Evolutionary conservation across 2,888 invertebrate species (phyloP), one percentile per base, ranked within the genome.

Genomic region (Spodoptera littoralis): DNA sequence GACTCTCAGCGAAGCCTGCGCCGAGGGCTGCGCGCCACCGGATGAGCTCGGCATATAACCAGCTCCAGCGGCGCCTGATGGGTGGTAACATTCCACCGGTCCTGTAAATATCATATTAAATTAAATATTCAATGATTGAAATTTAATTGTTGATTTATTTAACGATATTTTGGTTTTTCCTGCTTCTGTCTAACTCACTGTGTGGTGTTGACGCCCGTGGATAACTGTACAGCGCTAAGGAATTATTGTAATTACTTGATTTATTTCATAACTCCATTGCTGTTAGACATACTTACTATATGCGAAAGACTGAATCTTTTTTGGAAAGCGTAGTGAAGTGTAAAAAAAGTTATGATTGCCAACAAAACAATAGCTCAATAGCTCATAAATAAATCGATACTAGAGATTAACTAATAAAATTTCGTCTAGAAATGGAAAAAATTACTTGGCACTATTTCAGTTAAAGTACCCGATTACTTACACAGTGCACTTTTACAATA

Each of bases 201-300:
- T 94, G 94, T 87, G 94, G 94, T 90, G 94, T 94, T 73, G 94
- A 91, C 77, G 93, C 93, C 89, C 93, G 90, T 85, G 93, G 93
- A 90, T 94, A 94, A 87, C 94, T 94, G 93, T 72, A 69, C 69
- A 43, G 70, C 67, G 89, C 87, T 94, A 91, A 94, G 92, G 89
- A 92, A 91, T 87, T 81, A 70, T 72, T 71, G 60, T 30, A 24
- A 11, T 36, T 53, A 4, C 12, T 45, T 13, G 36, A 41, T 11
- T 55, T 2, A 49, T 30, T 47, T 13, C 49, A 48, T 36, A 8
- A 3, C 12, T 48, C 27, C 45, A 44, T 27, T 44, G 24, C 24
- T 47, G 47, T 47, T 47, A 24, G 6, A 11, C 12, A 11, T 47
- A 47, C 47, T 8, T 36, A 36, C 6, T 6, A 9, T n/a, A 42